Conservation (phyloP, 2,113 vertebrate genomes). For the Stomatorhinus ivindoensis region DNA sequence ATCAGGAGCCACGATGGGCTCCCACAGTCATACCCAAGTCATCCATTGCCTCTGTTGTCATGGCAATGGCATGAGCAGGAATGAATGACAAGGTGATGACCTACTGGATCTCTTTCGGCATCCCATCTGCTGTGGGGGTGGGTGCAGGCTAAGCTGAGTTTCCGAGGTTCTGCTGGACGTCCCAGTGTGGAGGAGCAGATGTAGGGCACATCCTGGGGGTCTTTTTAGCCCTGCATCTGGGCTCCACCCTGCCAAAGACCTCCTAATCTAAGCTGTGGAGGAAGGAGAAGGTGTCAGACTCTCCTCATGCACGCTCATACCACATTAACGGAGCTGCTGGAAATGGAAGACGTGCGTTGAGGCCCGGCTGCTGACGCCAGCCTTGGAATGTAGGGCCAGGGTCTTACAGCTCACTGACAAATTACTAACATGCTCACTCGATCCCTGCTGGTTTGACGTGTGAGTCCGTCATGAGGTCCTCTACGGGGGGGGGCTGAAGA, state of each 20-base stretch:
- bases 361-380: neutral
- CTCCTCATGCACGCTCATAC: neutral
- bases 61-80: neutral
- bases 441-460: neutral
- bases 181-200: neutral
- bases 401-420: neutral
- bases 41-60: neutral
- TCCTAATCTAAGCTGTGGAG: neutral
- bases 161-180: neutral
- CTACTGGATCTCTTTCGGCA: neutral
- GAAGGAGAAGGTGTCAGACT: neutral
- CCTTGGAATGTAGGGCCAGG: neutral
- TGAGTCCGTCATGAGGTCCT: neutral
- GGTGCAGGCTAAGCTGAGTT: neutral
- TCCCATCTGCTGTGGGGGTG: neutral
- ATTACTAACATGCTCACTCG: neutral
- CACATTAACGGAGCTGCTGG: neutral
- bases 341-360: neutral
- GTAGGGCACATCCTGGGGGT: neutral
- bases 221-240: neutral
- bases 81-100: too few species aligned
- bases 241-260: neutral
- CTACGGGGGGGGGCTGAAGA: neutral
- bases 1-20: neutral
- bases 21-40: neutral